Conservation (phyloP, 2,888 invertebrate species). For the Norana najaformis region DNA sequence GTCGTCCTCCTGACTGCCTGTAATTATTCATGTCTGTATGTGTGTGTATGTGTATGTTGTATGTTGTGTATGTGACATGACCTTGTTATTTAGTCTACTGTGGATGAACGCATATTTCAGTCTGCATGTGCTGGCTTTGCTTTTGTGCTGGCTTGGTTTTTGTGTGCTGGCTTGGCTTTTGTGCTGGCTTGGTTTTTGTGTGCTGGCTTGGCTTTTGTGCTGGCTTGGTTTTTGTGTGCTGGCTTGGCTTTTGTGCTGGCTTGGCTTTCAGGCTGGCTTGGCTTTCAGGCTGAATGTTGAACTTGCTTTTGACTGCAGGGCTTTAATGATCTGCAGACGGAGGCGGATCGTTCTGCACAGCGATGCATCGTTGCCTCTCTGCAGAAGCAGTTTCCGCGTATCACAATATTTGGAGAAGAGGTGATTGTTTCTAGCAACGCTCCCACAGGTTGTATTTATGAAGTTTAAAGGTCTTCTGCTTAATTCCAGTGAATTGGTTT, state of each 20-base stretch:
- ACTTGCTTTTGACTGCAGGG: slow-evolving; percentile 55
- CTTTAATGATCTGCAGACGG: slow-evolving; percentile 92
- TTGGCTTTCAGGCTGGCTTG: neutral
- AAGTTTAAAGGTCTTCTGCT: neutral
- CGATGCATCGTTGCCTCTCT: slow-evolving; percentile 88
- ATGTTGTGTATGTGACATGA: neutral
- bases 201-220: neutral
- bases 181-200: no score
- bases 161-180: neutral
- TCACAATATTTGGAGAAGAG: slow-evolving; percentile 75
- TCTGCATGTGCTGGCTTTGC: neutral
- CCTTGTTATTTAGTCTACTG: neutral
- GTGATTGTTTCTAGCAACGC: slow-evolving; percentile 47
- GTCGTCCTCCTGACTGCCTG: neutral
- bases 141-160: no score
- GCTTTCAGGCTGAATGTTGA: neutral
- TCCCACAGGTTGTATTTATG: neutral
- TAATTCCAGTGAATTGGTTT: neutral
- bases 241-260: neutral
- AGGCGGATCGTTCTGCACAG: slow-evolving; percentile 94
- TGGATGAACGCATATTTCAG: neutral
- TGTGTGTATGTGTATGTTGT: neutral
- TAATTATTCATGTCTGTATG: neutral
- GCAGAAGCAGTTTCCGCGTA: slow-evolving; percentile 76
- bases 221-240: no score